phyloP scores from a whole-genome alignment of 2,797 vertebrate species.

The Falco biarmicus region DNA sequence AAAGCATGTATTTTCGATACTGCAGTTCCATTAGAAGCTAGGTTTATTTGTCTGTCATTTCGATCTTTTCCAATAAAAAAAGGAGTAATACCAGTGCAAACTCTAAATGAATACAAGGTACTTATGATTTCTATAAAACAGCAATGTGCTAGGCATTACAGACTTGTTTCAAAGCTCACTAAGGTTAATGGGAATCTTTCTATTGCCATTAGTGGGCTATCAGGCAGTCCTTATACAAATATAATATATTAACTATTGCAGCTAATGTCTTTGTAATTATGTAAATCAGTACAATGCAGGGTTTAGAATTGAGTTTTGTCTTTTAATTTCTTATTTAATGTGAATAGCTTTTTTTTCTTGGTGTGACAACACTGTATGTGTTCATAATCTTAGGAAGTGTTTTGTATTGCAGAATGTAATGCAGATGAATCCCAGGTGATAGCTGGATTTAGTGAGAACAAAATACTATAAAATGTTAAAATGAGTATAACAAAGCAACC shows the following conservation, averaged over 20 bases:
- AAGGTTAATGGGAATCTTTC: not conserved
- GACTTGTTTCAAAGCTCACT: not conserved
- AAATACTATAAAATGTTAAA: not conserved
- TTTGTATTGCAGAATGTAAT: not conserved
- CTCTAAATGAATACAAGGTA: not conserved
- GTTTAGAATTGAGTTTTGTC: not conserved
- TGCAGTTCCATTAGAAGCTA: not conserved
- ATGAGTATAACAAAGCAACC: not conserved
- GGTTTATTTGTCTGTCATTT: not conserved
- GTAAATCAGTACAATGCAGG: not conserved
- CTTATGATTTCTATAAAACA: not conserved
- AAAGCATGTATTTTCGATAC: not conserved
- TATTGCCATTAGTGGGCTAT: not conserved
- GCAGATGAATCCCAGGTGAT: not conserved
- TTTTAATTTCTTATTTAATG: not conserved
- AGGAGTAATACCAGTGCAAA: not conserved
- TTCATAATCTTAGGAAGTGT: not conserved
- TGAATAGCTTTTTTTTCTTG: not conserved
- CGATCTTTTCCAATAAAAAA: not conserved
- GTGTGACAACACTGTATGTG: not conserved
- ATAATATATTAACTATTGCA: not conserved
- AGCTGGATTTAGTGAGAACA: not conserved
- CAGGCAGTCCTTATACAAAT: not conserved
- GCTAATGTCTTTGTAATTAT: not conserved
- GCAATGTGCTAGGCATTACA: not conserved